A percentile compares a stretch with the other conserved stretches of the same genome.
Conservation (phyloP, 35 echinoderm and acorn worm species). For the Diadema setosum region DNA sequence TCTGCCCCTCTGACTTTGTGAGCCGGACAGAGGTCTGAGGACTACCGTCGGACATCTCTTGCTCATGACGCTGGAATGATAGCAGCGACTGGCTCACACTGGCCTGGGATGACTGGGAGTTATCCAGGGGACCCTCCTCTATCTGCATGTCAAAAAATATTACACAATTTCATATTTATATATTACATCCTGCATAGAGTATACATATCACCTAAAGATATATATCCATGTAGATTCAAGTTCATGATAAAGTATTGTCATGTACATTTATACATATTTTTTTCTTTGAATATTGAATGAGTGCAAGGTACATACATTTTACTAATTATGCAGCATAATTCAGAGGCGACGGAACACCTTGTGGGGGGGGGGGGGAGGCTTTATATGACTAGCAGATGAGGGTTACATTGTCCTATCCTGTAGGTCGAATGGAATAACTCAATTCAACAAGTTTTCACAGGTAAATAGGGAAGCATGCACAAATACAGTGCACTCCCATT, state of each 20-base stretch:
- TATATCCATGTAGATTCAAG: neutral
- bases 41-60: neutral
- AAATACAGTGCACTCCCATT: no score
- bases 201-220: neutral
- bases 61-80: slow-evolving; percentile 40
- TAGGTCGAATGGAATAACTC: no score
- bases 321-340: no score
- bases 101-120: neutral
- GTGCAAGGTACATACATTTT: no score
- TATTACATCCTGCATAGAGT: neutral
- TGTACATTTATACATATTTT: no score
- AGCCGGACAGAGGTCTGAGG: neutral
- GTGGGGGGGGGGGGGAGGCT: no score
- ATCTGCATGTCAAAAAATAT: neutral
- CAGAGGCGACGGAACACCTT: no score
- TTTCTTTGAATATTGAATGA: no score
- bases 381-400: no score
- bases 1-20: neutral
- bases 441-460: no score
- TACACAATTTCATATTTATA: neutral
- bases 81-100: neutral
- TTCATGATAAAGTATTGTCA: neutral
- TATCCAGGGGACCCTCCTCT: neutral
- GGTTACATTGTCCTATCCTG: no score
- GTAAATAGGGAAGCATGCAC: no score